These are phyloP conservation scores for Xiphydria camelus DNA, from an alignment of 2,888 invertebrate genomes.

Conservation along the genomic window DNA sequence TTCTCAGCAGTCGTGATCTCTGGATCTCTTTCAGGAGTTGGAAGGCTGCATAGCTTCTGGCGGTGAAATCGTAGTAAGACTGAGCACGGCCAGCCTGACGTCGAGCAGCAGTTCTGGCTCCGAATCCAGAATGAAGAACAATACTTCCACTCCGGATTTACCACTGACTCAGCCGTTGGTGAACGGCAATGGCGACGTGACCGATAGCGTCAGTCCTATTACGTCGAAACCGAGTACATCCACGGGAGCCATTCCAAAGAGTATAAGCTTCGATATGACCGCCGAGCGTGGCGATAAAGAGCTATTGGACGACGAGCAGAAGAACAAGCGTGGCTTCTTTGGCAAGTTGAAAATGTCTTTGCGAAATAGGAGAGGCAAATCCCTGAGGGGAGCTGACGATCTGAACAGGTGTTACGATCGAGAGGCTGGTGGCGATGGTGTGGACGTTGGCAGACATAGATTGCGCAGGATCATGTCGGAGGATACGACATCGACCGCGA, in stretches of 20 bases:
- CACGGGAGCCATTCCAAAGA: slow-evolving; percentile 87
- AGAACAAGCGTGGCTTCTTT: slow-evolving; percentile 70
- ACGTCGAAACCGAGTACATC: slow-evolving; percentile 62
- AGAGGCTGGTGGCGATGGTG: slow-evolving; percentile 38
- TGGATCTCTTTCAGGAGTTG: too few species aligned
- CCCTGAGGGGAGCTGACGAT: slow-evolving; percentile 57
- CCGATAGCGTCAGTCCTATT: slow-evolving; percentile 25
- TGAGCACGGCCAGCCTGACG: slow-evolving; percentile 64
- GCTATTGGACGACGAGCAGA: slow-evolving; percentile 62
- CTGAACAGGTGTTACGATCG: slow-evolving; percentile 49
- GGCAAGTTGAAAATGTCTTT: slow-evolving; percentile 73
- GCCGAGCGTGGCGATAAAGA: slow-evolving; percentile 78
- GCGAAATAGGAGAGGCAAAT: slow-evolving; percentile 66
- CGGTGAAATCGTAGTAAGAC: slow-evolving; percentile 55
- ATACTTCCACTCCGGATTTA: slow-evolving; percentile 34
- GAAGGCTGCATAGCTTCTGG: slow-evolving; percentile 27
- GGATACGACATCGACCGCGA: slow-evolving; percentile 47
- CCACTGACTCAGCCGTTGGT: slow-evolving; percentile 29
- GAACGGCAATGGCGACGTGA: slow-evolving; percentile 37
- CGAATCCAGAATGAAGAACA: slow-evolving; percentile 47
- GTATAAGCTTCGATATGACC: slow-evolving; percentile 88
- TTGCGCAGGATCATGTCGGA: slow-evolving; percentile 55
- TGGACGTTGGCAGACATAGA: slow-evolving; percentile 41
- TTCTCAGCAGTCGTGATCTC: too few species aligned
- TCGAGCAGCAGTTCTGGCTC: slow-evolving; percentile 61